Evolutionary conservation across 2,888 invertebrate species (phyloP), one percentile per base, ranked within the genome.

Genomic region (Fragum sueziense): DNA sequence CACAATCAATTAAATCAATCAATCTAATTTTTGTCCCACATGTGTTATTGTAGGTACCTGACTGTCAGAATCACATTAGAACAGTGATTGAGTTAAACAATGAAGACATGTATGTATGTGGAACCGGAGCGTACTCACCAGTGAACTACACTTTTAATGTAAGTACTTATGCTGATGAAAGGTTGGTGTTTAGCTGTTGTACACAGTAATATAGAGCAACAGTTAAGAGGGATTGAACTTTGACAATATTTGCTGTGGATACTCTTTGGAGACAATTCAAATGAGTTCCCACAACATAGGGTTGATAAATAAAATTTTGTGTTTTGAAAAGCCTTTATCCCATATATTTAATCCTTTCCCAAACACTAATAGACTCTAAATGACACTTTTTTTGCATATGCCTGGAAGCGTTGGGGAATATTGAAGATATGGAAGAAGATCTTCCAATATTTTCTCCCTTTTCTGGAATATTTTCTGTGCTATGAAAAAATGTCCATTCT

Each of bases 1-100:
- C 17, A 37, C n/a, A n/a, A n/a, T n/a, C n/a, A n/a, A n/a, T n/a
- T n/a, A n/a, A n/a, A n/a, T n/a, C n/a, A n/a, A n/a, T n/a, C n/a
- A n/a, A n/a, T n/a, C n/a, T n/a, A n/a, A n/a, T n/a, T n/a, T n/a
- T n/a, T n/a, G n/a, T n/a, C n/a, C n/a, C n/a, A n/a, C n/a, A n/a
- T n/a, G n/a, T n/a, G n/a, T n/a, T n/a, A 33, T 61, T 78, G 9
- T 65, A 82, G 82, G 31, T 29, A 2, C 75, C 73, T 31, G 82
- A 83, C 11, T 83, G 82, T 65, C 82, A 83, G 67, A 83, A 83
- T 52, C 79, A 83, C 57, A 80, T 83, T 33, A 57, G 82, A 37
- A 71, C 74, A 11, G 68, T 80, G 20, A 70, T 80, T 51, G 70
- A 76, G 52, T 61, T 65, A 11, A 25, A 54, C 20, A 9, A 11